Percentiles rank a stretch among this genome's conserved stretches.
These are phyloP conservation scores for Toxonevra muliebris DNA, from an alignment of 2,888 invertebrate species.

Conservation along the genomic window DNA sequence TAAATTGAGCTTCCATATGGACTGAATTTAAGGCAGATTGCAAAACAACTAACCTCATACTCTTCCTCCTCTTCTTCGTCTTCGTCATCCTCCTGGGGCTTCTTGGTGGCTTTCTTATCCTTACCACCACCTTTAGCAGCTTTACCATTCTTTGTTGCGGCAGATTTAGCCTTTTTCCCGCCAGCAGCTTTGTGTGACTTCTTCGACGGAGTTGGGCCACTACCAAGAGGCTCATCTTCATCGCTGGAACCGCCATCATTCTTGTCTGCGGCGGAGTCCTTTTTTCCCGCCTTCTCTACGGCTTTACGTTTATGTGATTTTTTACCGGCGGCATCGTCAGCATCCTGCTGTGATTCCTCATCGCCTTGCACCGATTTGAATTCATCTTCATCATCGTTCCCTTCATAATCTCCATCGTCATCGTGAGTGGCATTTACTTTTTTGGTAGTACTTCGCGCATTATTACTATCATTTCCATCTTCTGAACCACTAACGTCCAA, in stretches of 20 bases:
- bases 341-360: conserved; percentile 34
- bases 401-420: conserved; percentile 45
- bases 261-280: conserved; percentile 29
- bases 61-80: conserved; percentile 44
- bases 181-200: conserved; percentile 38
- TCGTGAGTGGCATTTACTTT: conserved; percentile 43
- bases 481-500: conserved; percentile 46
- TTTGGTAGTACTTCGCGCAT: conserved; percentile 45
- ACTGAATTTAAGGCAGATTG: too few species aligned
- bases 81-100: conserved; percentile 43
- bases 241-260: conserved; percentile 37
- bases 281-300: conserved; percentile 35
- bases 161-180: conserved; percentile 44
- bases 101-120: conserved; percentile 56
- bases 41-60: conserved; percentile 48
- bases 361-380: conserved; percentile 30
- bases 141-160: conserved; percentile 38
- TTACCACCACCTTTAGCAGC: conserved; percentile 56
- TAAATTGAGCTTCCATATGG: too few species aligned
- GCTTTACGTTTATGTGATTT: conserved; percentile 46
- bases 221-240: conserved; percentile 36
- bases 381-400: conserved; percentile 35
- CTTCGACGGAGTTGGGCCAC: conserved; percentile 31
- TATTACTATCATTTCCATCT: conserved; percentile 43
- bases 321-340: conserved; percentile 37